phyloP scores from a whole-genome alignment of 2,113 vertebrate genomes.

The Brienomyrus brachyistius region DNA sequence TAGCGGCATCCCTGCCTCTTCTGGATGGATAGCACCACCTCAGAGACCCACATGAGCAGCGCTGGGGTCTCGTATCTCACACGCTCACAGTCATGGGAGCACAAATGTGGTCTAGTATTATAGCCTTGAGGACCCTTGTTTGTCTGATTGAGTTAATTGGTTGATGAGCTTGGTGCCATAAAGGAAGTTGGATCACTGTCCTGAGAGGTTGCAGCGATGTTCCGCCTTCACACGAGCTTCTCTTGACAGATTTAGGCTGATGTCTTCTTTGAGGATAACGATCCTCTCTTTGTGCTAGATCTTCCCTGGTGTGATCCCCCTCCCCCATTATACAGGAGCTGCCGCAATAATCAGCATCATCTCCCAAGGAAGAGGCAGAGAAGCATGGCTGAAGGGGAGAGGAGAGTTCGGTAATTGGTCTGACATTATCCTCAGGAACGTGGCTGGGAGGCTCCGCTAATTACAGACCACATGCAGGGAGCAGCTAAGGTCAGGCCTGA shows the following conservation, averaged over 20 bases:
- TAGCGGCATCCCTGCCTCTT: background rate
- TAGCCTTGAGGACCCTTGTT: background rate
- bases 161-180: background rate
- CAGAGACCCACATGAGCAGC: background rate
- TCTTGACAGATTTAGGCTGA: background rate
- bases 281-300: background rate
- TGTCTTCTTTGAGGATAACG: background rate
- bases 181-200: background rate
- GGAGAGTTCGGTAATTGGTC: conserved; percentile 29
- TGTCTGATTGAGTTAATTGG: conserved; percentile 1
- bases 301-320: background rate
- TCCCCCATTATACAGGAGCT: background rate
- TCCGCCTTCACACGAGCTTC: background rate
- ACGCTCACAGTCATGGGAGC: background rate
- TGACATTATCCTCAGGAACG: conserved; percentile 35
- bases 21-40: background rate
- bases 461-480: conserved; percentile 24
- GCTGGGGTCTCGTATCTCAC: background rate
- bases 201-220: background rate
- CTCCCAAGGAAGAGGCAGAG: background rate
- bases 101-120: background rate
- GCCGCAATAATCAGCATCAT: background rate
- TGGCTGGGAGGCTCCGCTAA: conserved; percentile 25
- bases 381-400: conserved; percentile 3
- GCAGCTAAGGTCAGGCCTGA: conserved; percentile 26